Percentiles rank a stretch among this genome's conserved stretches.
Conservation (phyloP, 2,113 vertebrate genomes). For the Tinamus guttatus region DNA sequence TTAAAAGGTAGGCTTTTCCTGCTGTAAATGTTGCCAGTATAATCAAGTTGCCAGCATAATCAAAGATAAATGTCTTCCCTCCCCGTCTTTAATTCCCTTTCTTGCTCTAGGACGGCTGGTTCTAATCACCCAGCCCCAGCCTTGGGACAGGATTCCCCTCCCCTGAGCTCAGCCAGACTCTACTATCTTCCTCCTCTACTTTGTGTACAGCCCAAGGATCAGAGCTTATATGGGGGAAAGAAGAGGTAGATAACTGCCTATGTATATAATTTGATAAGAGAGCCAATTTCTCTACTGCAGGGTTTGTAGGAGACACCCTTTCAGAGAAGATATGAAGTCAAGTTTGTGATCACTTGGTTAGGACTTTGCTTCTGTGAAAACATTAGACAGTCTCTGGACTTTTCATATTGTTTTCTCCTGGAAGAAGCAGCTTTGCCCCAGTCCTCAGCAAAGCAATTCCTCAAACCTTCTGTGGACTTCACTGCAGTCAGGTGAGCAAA, state of each 20-base stretch:
- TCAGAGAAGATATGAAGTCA: not conserved
- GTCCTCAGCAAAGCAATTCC: not conserved
- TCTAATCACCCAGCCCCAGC: not conserved
- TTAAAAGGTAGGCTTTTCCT: not conserved
- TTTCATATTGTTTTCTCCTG: not conserved
- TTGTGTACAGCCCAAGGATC: not conserved
- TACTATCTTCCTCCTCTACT: not conserved
- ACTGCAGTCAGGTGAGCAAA: not conserved
- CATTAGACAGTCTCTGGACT: no score
- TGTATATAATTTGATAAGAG: rapidly evolving
- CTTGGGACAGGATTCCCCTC: not conserved
- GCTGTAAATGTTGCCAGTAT: not conserved
- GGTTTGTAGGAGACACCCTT: no score
- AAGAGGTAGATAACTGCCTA: not conserved
- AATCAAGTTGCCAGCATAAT: not conserved
- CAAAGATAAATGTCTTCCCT: not conserved
- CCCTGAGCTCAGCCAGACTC: not conserved
- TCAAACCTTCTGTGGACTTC: not conserved
- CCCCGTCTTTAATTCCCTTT: not conserved
- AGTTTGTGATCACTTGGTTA: not conserved
- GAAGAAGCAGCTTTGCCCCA: not conserved
- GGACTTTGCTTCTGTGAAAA: no score
- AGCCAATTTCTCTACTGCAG: not conserved
- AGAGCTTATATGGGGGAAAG: rapidly evolving
- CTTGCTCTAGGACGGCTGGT: rapidly evolving